Base-by-base conservation (phyloP, 2,113 vertebrate genomes). In the Gadus chalcogrammus region DNA sequence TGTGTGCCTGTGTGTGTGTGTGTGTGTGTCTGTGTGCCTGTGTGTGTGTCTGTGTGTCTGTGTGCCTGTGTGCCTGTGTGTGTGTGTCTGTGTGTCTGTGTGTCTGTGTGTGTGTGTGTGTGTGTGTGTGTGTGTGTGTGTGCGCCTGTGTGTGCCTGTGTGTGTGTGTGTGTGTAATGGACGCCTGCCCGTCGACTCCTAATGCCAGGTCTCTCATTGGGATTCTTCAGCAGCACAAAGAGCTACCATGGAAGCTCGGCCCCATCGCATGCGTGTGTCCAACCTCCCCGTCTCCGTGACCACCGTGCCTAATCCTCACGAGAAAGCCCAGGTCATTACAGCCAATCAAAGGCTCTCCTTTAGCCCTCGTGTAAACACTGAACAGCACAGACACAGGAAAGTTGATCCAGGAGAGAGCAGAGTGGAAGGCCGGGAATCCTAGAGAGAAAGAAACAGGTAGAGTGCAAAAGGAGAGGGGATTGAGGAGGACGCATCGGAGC, bases 151-250 rank as follows among this genome's bases (percentile, higher is more conserved):
- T 74, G 16, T 38, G 67, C 58, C 11, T 52, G 38, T 66, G 31
- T 52, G 38, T 66, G 31, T 18, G 35, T 20, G 31, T 22, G 35
- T 52, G 38, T 65, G 38, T 70, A 65, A 31, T 35, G 60, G 67
- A 31, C 60, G 38, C 0, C 15, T 4, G 7, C 65, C 66, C 35
- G 13, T 35, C 73, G 67, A 86, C 83, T 84, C 79, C 63, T 69
- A 65, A 85, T 78, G 72, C 67, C 6, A 27, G 58, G 64, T 48
- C 64, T 58, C 75, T 71, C 61, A 80, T 64, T 78, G 68, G 75
- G 75, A 87, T 81, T 79, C 78, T 79, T 56, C 66, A 64, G 66
- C 65, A 52, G 70, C 71, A 67, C 64, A 15, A 6, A 66, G 22
- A 52, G 55, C 35, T 76, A 31, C 70, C 55, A 61, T 22, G 70